These are phyloP conservation scores for Hippoglossus stenolepis DNA, from an alignment of 2,113 vertebrate species.

Conservation along the genomic window DNA sequence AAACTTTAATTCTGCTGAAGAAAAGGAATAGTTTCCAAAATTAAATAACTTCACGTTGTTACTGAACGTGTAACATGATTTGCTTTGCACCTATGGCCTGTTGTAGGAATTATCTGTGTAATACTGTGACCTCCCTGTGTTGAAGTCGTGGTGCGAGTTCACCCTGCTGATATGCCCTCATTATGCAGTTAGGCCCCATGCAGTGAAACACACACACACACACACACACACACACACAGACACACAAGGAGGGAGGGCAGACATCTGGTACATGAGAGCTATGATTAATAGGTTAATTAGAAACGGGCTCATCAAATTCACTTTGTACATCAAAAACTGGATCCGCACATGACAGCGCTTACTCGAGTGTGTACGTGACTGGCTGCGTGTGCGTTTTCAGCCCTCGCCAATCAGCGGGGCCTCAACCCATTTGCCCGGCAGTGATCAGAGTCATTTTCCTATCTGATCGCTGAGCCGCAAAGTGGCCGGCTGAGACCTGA, in stretches of 20 bases:
- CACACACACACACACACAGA: conserved; percentile 27
- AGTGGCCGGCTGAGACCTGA: conserved; percentile 40
- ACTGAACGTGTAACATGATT: neutral
- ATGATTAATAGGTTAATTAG: conserved; percentile 81
- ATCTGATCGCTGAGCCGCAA: conserved; percentile 52
- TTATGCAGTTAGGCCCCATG: conserved; percentile 62
- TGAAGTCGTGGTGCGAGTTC: conserved; percentile 45
- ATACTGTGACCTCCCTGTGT: conserved; percentile 49
- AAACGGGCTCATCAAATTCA: conserved; percentile 68
- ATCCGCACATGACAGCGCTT: conserved; percentile 51
- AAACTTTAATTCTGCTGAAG: too few species aligned
- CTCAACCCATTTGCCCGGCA: conserved; percentile 35
- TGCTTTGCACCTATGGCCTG: neutral
- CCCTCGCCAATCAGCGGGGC: conserved; percentile 24
- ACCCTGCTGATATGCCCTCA: conserved; percentile 56
- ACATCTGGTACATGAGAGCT: conserved; percentile 76
- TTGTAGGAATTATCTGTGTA: conserved; percentile 34
- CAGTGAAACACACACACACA: conserved; percentile 34
- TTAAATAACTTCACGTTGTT: neutral
- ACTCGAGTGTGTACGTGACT: conserved; percentile 10
- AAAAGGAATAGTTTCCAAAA: neutral
- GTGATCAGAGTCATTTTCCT: conserved; percentile 59
- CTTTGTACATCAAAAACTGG: conserved; percentile 65
- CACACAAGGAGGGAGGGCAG: conserved; percentile 45
- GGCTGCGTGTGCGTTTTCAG: conserved; percentile 30